Percentiles rank a stretch among this genome's conserved stretches.
Evolutionary conservation across 2,888 invertebrate species (phyloP).

Genomic region (Lamellibrachia satsuma): DNA sequence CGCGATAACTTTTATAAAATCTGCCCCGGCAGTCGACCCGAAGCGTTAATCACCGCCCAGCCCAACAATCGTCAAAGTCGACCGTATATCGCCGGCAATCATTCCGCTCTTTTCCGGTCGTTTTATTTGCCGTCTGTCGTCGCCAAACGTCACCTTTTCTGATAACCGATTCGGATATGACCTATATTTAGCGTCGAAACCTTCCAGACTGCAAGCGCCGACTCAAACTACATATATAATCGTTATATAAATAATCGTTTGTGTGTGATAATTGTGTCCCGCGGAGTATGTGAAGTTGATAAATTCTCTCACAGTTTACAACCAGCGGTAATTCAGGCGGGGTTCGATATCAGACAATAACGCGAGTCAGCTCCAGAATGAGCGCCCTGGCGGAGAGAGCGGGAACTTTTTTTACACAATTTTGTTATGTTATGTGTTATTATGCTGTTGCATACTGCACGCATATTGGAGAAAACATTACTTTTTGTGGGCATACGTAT

Average conservation of each 20-base stretch:
- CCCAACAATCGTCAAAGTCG: not conserved
- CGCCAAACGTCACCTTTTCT: not conserved
- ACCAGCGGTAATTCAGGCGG: not conserved
- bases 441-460: not conserved
- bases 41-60: not conserved
- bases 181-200: not conserved
- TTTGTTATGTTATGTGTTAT: not conserved
- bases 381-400: not conserved
- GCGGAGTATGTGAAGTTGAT: not conserved
- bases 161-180: conserved; percentile 17
- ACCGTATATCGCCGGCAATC: not conserved
- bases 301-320: conserved; percentile 13
- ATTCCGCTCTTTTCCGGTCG: conserved; percentile 5
- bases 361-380: not conserved
- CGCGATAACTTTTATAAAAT: conserved; percentile 3
- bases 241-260: conserved; percentile 11
- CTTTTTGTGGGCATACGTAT: not conserved
- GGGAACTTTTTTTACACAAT: not conserved
- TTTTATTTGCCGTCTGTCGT: conserved; percentile 5
- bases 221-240: not conserved
- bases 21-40: not conserved
- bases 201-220: not conserved
- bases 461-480: not conserved
- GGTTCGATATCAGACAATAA: conserved; percentile 17
- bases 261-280: conserved; percentile 6